Base-by-base conservation (phyloP, 2,888 invertebrate genomes). In the Agonopterix heracliana region DNA sequence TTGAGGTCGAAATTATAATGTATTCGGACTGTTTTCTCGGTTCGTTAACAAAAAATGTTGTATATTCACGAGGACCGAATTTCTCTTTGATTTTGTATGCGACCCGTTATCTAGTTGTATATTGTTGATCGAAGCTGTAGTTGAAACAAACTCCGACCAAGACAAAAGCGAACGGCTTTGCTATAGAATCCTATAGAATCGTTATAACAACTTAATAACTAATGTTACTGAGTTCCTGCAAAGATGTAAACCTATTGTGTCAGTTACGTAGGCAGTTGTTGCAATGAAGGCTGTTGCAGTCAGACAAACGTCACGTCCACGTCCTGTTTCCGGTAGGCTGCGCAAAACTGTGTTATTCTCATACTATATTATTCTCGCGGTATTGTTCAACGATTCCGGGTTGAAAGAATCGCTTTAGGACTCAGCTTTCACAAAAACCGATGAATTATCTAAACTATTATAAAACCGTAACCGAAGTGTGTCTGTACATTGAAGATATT, bases 251-350 rank as follows among this genome's bases (percentile, higher is more conserved):
- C 61, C 61, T 55, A 66, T 68, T 68, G 69, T 66, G 51, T 17
- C 41, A 52, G 56, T 50, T 52, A 55, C 55, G 7, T 26, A 26
- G 26, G 26, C 26, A 26, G 26, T 9, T 70, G 68, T 73, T 69
- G 61, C 61, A 62, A 60, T 53, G 42, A 53, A 36, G 55, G 57
- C 57, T 59, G 54, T 68, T 69, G 68, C 57, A 68, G 67, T 72
- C 61, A 63, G 64, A 64, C 68, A 68, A 68, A 68, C 73, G 75
- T 76, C 75, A 71, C 67, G 62, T 66, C 61, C 68, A 66, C 71
- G 63, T 77, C 73, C 73, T 67, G 71, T 66, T 70, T 76, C 78
- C 80, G 74, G 64, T 58, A 61, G 63, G 62, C 57, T 63, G 63
- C 63, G 63, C 68, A 66, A 63, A 68, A 64, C 66, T 66, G 59